These are phyloP conservation scores for Wasmannia auropunctata DNA, from an alignment of 1,140 invertebrate species.

Conservation along the genomic window DNA sequence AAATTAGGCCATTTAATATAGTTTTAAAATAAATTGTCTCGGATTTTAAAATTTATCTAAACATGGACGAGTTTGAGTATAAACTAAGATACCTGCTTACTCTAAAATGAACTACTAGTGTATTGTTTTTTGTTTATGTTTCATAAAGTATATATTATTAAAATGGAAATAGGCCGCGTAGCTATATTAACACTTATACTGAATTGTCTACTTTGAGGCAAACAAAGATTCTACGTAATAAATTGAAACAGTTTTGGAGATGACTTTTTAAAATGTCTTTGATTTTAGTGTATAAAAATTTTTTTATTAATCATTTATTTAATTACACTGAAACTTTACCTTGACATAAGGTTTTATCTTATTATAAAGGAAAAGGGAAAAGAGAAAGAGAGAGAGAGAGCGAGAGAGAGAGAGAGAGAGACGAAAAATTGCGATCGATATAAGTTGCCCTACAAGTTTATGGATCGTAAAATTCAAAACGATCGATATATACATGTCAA, in stretches of 20 bases:
- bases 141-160: background rate
- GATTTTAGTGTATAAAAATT: background rate
- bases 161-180: background rate
- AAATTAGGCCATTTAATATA: background rate
- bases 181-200: background rate
- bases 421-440: background rate
- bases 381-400: background rate
- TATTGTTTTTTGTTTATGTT: background rate
- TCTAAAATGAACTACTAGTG: background rate
- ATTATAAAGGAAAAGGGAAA: background rate
- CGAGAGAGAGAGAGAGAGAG: background rate
- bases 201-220: background rate
- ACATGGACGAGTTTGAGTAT: background rate
- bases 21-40: background rate
- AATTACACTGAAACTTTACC: background rate
- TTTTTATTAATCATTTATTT: background rate
- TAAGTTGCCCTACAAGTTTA: background rate
- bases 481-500: conserved; percentile 25
- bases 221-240: background rate
- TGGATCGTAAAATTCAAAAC: conserved; percentile 44
- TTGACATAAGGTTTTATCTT: background rate
- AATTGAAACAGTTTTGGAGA: no score
- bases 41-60: background rate
- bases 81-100: background rate
- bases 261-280: background rate